phyloP scores from a whole-genome alignment of 1,140 invertebrate genomes.

The Euura lappo region DNA sequence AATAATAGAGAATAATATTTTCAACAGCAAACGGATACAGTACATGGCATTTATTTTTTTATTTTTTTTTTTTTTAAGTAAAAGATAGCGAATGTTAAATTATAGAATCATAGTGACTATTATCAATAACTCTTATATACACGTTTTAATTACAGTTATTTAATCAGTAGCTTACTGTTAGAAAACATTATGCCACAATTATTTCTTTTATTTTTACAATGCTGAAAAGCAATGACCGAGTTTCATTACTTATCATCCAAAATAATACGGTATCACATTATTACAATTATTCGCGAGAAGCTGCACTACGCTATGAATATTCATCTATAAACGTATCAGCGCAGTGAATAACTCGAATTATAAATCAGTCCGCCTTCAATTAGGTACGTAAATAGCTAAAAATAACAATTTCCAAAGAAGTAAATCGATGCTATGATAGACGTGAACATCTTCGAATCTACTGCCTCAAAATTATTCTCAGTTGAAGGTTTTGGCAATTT shows the following conservation, averaged over 20 bases:
- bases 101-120: background rate
- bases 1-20: background rate
- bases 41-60: background rate
- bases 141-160: background rate
- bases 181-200: background rate
- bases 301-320: background rate
- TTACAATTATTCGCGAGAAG: background rate
- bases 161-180: constrained; percentile 1
- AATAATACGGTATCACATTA: background rate
- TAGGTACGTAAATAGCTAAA: background rate
- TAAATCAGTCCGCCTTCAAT: background rate
- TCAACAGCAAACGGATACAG: background rate
- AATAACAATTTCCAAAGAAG: too few species aligned
- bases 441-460: background rate
- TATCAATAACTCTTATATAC: background rate
- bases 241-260: background rate
- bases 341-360: background rate
- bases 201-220: background rate
- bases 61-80: background rate
- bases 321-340: background rate
- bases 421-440: background rate
- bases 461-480: background rate
- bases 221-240: constrained; percentile 3
- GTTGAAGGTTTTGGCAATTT: background rate
- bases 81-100: background rate